Base-by-base conservation (phyloP, 2,888 invertebrate species). In the Cryptocheilus praepositus region DNA sequence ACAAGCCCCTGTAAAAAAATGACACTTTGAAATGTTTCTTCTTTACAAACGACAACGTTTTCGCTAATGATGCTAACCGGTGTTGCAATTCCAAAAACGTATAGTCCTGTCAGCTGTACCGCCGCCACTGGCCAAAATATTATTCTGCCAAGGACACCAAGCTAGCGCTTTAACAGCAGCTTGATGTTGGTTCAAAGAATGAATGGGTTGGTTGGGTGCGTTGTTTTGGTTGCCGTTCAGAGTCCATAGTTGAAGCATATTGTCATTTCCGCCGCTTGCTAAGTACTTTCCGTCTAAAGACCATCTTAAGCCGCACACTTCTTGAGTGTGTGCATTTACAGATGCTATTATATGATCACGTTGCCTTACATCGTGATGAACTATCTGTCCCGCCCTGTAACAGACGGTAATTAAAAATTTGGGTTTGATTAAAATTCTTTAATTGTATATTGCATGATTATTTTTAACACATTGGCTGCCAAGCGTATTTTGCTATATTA, bases 201-300 rank as follows among this genome's bases (percentile, higher is more conserved):
- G 92, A 54, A 93, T 71, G 15, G 93, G 91, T 63, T 92, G 92
- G 0, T 90, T 89, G 57, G 93, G 93, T 0, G 93, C 91, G 77
- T n/a, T n/a, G n/a, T 94, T 91, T 70, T 89, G 86, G n/a, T 88
- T 88, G 49, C 83, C 69, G 36, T 83, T 83, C 28, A 81, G 89
- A 8, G 95, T 91, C 98, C 98, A 99, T 66, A 99, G 94, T 89
- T 98, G 95, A 3, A 99, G 92, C 74, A 96, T 90, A 89, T 99
- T 98, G 89, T 99, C 99, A 84, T 99, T 99, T 56, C 98, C 98
- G 45, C 99, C 99, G 58, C 97, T 97, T 0, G 98, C 98, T 70
- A 99, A 91, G 88, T 96, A 95, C 80, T 94, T 94, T 58, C 96
- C 97, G 88, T 98, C 98, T 0, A 95, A 94, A 0, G 98, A 98